Percentiles rank a stretch among this genome's conserved stretches.
Evolutionary conservation across 2,113 vertebrate genomes (phyloP).

Genomic region (Perca flavescens): DNA sequence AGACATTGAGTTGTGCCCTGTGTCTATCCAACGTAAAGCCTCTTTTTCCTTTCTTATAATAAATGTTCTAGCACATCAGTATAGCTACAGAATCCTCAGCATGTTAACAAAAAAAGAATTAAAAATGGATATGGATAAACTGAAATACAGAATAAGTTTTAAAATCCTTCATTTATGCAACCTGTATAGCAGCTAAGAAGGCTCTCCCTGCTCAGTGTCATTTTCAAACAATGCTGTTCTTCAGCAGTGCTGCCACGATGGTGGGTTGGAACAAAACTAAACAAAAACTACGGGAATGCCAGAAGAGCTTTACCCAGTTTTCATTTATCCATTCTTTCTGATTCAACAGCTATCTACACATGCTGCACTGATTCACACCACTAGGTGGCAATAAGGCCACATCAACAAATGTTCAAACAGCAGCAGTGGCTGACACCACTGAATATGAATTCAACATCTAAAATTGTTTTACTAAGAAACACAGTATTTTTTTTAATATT

Average conservation of each 20-base stretch:
- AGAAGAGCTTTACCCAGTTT: background rate
- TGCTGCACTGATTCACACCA: slow-evolving; percentile 55
- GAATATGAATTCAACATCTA: slow-evolving; percentile 11
- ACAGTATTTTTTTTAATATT: slow-evolving; percentile 20
- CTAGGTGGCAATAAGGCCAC: slow-evolving; percentile 68
- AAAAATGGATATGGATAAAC: background rate
- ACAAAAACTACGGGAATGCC: accelerated
- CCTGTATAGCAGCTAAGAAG: background rate
- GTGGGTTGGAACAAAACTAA: background rate
- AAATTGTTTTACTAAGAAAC: background rate
- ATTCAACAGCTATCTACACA: background rate
- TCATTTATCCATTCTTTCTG: background rate
- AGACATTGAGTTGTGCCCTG: background rate
- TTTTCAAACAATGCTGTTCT: background rate
- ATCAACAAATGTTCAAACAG: background rate
- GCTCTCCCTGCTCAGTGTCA: background rate
- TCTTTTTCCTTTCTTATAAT: background rate
- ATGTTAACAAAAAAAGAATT: background rate
- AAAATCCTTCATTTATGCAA: background rate
- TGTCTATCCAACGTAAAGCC: background rate
- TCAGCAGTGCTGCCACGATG: background rate
- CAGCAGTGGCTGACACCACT: background rate
- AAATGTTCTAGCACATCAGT: background rate
- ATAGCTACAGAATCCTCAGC: no score
- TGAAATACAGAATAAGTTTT: background rate